phyloP scores from a whole-genome alignment of 1,140 invertebrate species.

The Carcinoscorpius rotundicauda region DNA sequence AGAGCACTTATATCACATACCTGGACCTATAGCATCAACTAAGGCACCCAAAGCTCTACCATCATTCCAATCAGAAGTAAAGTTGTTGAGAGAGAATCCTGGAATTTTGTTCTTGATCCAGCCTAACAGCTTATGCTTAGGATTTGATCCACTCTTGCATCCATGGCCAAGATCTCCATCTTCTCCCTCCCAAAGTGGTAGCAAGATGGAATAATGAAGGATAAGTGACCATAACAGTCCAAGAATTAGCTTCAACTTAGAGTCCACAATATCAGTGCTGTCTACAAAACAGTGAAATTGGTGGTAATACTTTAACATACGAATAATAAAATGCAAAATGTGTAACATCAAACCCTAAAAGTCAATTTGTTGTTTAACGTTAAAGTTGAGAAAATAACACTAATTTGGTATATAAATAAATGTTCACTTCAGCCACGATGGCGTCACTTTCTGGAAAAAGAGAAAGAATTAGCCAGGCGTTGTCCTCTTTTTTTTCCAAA shows the following conservation, averaged over 20 bases:
- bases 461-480: no score
- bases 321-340: no score
- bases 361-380: no score
- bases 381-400: no score
- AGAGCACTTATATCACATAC: slow-evolving; percentile 24
- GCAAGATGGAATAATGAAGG: slow-evolving; percentile 88
- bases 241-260: slow-evolving; percentile 81
- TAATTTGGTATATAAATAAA: no score
- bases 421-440: no score
- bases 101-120: slow-evolving; percentile 77
- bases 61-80: slow-evolving; percentile 88
- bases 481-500: no score
- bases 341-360: no score
- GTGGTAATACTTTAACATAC: slow-evolving; percentile 11
- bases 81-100: slow-evolving; percentile 77
- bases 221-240: slow-evolving; percentile 93
- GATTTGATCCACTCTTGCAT: slow-evolving; percentile 53
- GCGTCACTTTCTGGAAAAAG: no score
- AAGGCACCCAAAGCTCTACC: slow-evolving; percentile 80
- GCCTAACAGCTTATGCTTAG: slow-evolving; percentile 74
- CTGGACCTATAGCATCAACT: slow-evolving; percentile 76
- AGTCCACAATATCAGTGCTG: slow-evolving; percentile 81
- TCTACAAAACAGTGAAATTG: slow-evolving; percentile 40
- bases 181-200: slow-evolving; percentile 82
- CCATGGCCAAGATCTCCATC: slow-evolving; percentile 33